These are phyloP conservation scores for Crocidura indochinensis DNA, from an alignment of 2,797 vertebrate species.

Conservation along the genomic window DNA sequence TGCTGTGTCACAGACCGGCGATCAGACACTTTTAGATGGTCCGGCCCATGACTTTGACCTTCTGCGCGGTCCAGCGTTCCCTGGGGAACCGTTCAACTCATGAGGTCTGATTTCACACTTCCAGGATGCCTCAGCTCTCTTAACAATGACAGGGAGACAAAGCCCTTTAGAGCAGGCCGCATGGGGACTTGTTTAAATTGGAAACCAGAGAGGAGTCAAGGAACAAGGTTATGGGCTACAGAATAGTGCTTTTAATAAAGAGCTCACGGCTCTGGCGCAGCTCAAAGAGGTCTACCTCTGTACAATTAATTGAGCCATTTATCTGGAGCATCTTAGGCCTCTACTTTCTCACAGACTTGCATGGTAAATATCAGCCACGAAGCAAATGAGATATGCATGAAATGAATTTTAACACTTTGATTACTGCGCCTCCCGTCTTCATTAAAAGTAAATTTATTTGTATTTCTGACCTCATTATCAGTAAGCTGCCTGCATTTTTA, in stretches of 20 bases:
- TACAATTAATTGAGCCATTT: conserved; percentile 99
- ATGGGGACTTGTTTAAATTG: conserved; percentile 96
- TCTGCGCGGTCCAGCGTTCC: conserved; percentile 93
- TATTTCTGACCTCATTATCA: conserved; percentile 89
- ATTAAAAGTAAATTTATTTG: conserved; percentile 91
- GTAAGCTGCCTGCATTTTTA: conserved; percentile 85
- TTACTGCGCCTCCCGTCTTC: conserved; percentile 90
- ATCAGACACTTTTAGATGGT: conserved; percentile 94
- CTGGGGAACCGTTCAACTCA: conserved; percentile 95
- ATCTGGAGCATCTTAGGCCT: conserved; percentile 97
- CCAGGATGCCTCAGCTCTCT: conserved; percentile 93
- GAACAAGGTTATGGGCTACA: conserved; percentile 98
- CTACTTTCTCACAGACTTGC: conserved; percentile 94
- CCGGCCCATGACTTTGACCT: conserved; percentile 95
- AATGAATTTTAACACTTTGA: conserved; percentile 92
- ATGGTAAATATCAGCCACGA: conserved; percentile 97
- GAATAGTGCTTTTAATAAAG: conserved; percentile 96
- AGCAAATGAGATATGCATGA: conserved; percentile 91
- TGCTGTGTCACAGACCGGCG: conserved; percentile 92
- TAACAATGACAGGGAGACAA: conserved; percentile 97
- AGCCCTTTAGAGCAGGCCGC: conserved; percentile 95
- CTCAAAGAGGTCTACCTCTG: conserved; percentile 93
- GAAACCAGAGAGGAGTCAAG: conserved; percentile 97
- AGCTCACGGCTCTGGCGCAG: conserved; percentile 93
- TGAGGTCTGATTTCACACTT: conserved; percentile 97